Evolutionary conservation across 1,140 invertebrate species (phyloP).

Genomic region (Achroia grisella): DNA sequence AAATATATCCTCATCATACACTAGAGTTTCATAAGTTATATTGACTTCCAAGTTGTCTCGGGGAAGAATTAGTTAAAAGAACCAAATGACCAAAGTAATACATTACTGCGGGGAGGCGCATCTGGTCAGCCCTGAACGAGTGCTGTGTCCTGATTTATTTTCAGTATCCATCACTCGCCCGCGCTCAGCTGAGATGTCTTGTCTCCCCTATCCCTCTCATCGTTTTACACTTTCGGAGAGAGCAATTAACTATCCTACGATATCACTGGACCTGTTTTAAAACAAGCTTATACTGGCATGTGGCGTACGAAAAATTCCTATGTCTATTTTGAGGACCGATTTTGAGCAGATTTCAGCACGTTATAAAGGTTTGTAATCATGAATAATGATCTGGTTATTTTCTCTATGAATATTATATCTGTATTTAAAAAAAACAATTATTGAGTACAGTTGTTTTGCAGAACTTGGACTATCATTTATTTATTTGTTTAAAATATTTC

Average conservation of each 20-base stretch:
- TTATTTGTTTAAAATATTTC: no score
- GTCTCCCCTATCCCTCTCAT: slow-evolving; percentile 37
- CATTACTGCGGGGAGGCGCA: slow-evolving; percentile 32
- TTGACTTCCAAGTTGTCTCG: neutral
- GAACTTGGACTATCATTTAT: no score
- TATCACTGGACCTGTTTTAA: slow-evolving; percentile 7
- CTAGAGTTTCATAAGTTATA: no score
- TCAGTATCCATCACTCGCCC: slow-evolving; percentile 50
- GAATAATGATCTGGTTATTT: no score
- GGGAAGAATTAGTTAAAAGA: slow-evolving; percentile 17
- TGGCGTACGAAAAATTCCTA: neutral
- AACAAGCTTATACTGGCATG: neutral
- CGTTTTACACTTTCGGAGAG: slow-evolving; percentile 17
- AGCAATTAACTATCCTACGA: slow-evolving; percentile 12
- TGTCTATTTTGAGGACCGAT: no score
- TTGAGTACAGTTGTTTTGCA: no score
- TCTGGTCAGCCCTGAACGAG: slow-evolving; percentile 48
- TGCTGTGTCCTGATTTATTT: slow-evolving; percentile 61
- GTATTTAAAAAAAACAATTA: no score
- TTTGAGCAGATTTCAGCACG: no score
- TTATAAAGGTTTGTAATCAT: no score
- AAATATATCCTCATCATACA: no score
- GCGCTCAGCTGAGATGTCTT: slow-evolving; percentile 44
- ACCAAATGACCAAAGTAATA: slow-evolving; percentile 26
- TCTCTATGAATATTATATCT: no score